Conservation (phyloP, 2,888 invertebrate species). For the Drosophila antonietae region DNA sequence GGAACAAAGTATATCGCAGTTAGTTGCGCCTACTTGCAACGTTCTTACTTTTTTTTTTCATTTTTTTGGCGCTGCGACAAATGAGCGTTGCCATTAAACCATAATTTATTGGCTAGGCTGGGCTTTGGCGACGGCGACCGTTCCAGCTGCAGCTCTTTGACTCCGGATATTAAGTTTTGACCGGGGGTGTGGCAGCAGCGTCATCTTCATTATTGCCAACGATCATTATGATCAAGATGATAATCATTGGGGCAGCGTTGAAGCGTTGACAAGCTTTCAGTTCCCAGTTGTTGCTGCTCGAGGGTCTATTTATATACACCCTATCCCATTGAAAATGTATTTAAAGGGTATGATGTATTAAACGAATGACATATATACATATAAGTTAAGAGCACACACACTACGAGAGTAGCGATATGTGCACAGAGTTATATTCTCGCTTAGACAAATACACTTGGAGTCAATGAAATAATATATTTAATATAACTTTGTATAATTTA, state of each 20-base stretch:
- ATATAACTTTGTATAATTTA: too few species aligned
- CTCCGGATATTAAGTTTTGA: constrained; percentile 15
- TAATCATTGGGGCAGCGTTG: constrained; percentile 26
- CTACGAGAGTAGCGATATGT: too few species aligned
- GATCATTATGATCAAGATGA: background rate
- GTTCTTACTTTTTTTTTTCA: constrained; percentile 5
- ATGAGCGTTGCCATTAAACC: constrained; percentile 54
- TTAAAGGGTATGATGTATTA: background rate
- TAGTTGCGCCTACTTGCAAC: too few species aligned
- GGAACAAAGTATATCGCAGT: too few species aligned
- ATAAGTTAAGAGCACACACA: too few species aligned
- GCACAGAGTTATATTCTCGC: too few species aligned
- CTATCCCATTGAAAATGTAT: background rate
- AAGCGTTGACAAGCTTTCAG: constrained; percentile 55
- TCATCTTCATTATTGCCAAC: constrained; percentile 46
- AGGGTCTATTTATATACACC: constrained; percentile 15
- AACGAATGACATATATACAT: too few species aligned
- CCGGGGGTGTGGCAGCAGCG: constrained; percentile 56
- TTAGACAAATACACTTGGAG: too few species aligned
- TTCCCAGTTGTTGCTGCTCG: constrained; percentile 4
- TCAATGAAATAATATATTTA: too few species aligned
- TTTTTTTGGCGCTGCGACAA: constrained; percentile 18
- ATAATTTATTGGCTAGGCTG: constrained; percentile 55
- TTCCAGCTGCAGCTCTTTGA: constrained; percentile 10
- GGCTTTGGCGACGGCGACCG: constrained; percentile 17